Percentiles rank a stretch among this genome's conserved stretches.
Evolutionary conservation across 2,888 invertebrate genomes (phyloP).

Genomic region (Lucinisca nassula): DNA sequence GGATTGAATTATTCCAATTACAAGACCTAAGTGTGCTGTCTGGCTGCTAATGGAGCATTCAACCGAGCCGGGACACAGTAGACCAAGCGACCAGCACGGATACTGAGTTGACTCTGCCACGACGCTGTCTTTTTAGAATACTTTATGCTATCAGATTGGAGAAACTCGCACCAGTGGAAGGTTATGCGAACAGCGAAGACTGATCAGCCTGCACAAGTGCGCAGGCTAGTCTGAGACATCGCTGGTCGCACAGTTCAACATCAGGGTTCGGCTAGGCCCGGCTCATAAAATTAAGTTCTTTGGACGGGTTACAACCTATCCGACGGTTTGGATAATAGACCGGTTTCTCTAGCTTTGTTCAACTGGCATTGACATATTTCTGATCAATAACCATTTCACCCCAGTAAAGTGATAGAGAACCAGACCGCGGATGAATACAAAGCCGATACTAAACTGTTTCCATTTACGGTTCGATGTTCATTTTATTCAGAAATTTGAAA

Average conservation of each 20-base stretch:
- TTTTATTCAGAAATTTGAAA: constrained; percentile 19
- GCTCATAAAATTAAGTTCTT: constrained; percentile 11
- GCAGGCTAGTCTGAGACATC: too few species aligned
- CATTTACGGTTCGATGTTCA: constrained; percentile 12
- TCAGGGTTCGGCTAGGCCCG: too few species aligned
- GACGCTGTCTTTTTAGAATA: too few species aligned
- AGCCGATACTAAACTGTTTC: constrained; percentile 13
- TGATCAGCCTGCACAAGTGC: too few species aligned
- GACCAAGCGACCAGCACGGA: too few species aligned
- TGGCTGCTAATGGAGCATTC: constrained; percentile 31
- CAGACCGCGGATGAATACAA: not conserved
- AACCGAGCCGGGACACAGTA: not conserved
- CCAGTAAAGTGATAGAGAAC: not conserved
- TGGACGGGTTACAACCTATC: constrained; percentile 12
- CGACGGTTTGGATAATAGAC: not conserved
- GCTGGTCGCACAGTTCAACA: too few species aligned
- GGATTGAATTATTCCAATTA: constrained; percentile 24
- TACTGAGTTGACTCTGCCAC: too few species aligned
- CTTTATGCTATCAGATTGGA: too few species aligned
- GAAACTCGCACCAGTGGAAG: too few species aligned
- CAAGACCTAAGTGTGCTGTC: constrained; percentile 24
- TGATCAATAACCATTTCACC: constrained; percentile 10
- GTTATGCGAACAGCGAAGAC: too few species aligned
- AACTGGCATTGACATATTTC: constrained; percentile 3
- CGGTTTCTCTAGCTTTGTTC: not conserved